Evolutionary conservation across 2,888 invertebrate species (phyloP), one percentile per base, ranked within the genome.

Genomic region (Sesamia inferens): DNA sequence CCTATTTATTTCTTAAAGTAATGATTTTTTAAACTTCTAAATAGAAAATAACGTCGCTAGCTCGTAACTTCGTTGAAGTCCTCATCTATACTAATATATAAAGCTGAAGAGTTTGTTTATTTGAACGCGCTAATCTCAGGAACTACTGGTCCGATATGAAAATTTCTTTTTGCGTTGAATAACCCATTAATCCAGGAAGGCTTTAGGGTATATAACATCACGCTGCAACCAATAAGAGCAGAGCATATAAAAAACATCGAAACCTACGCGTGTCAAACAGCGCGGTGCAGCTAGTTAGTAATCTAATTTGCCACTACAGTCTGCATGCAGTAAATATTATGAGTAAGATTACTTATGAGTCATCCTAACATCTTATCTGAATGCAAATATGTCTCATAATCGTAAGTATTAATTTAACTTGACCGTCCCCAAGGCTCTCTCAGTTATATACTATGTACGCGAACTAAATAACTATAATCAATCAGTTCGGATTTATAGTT

Each of bases 381-480:
- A 58, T 71, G 19, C 22, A 58, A 51, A 57, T 31, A 51, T 69
- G 42, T 62, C 51, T 58, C 42, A n/a, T 65, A 19, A 22, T 24
- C 13, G 2, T 48, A 71, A 64, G 19, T 48, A 42, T 19, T 31
- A 54, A 57, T 13, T 66, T 55, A 14, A 47, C 19, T 47, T 24
- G 47, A 58, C n/a, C 0, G 5, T 47, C 4, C 42, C 55, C 42
- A 44, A 79, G 16, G 48, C 0, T n/a, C 22, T 14, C 39, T 39
- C 7, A 39, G 39, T 39, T 22, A 73, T 16, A 65, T 55, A 16
- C 22, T 19, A 31, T 5, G 11, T 39, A 48, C 19, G 16, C 22
- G 42, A 66, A n/a, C 10, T 78, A 22, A 19, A 39, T n/a, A 74
- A 0, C 44, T 51, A 44, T 31, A 65, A 71, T 82, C 66, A 59